phyloP scores from a whole-genome alignment of 2,113 vertebrate genomes.

The Daphoenositta chrysoptera region DNA sequence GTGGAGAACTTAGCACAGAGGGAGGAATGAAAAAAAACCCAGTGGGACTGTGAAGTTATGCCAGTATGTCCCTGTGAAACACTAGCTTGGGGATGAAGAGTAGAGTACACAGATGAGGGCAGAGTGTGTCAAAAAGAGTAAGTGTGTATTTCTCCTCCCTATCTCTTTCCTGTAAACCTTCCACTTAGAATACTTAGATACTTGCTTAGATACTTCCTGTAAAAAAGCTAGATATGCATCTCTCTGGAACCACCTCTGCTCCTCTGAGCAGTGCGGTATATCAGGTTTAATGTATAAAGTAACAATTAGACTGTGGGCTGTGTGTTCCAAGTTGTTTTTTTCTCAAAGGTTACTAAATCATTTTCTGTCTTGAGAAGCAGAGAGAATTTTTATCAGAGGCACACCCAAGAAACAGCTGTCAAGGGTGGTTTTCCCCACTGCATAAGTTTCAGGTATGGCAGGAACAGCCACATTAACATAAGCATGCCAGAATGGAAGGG shows the following conservation, averaged over 20 bases:
- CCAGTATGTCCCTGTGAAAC: neutral
- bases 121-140: neutral
- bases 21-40: neutral
- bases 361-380: neutral
- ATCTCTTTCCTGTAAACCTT: neutral
- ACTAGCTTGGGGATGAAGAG: neutral
- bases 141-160: neutral
- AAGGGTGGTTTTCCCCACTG: neutral
- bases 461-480: neutral
- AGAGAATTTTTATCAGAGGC: conserved; percentile 20
- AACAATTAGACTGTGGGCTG: conserved; percentile 1
- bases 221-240: neutral
- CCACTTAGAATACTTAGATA: neutral
- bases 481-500: neutral
- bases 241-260: neutral
- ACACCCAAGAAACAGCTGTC: conserved; percentile 22
- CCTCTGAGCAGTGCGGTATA: neutral
- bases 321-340: neutral
- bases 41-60: neutral
- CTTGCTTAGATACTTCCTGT: neutral
- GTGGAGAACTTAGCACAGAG: neutral
- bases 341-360: neutral
- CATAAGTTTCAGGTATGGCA: conserved; percentile 23
- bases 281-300: neutral
- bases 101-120: neutral